Percentiles rank a stretch among this genome's conserved stretches.
Evolutionary conservation across 2,888 invertebrate species (phyloP).

Genomic region (Hydrotaea diabolus): DNA sequence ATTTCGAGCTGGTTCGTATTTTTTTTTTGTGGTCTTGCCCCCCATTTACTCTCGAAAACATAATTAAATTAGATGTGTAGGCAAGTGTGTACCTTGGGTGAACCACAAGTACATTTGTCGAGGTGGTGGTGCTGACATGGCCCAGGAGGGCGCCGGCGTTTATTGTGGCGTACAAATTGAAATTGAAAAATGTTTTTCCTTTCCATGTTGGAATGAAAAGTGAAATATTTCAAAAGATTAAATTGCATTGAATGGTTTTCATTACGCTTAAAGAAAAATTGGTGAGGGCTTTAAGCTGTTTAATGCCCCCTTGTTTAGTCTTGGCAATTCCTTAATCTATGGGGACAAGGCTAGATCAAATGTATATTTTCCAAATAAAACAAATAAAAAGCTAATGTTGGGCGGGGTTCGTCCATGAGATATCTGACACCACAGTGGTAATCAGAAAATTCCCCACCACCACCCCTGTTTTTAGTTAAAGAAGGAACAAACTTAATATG

Average conservation of each 20-base stretch:
- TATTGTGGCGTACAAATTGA: neutral
- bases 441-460: no score
- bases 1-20: constrained; percentile 18
- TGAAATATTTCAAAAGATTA: neutral
- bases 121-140: neutral
- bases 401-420: no score
- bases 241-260: neutral
- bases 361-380: no score
- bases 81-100: neutral
- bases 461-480: no score
- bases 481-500: no score
- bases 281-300: no score
- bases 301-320: no score
- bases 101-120: neutral
- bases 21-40: neutral
- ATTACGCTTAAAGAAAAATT: no score
- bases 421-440: no score
- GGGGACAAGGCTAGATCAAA: no score
- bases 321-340: no score
- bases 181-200: neutral
- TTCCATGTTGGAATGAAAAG: neutral
- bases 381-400: no score
- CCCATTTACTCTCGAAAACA: neutral
- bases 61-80: constrained; percentile 25
- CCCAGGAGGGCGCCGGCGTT: neutral